phyloP scores from a whole-genome alignment of 1,140 invertebrate genomes.

The Trichomalopsis sarcophagae region DNA sequence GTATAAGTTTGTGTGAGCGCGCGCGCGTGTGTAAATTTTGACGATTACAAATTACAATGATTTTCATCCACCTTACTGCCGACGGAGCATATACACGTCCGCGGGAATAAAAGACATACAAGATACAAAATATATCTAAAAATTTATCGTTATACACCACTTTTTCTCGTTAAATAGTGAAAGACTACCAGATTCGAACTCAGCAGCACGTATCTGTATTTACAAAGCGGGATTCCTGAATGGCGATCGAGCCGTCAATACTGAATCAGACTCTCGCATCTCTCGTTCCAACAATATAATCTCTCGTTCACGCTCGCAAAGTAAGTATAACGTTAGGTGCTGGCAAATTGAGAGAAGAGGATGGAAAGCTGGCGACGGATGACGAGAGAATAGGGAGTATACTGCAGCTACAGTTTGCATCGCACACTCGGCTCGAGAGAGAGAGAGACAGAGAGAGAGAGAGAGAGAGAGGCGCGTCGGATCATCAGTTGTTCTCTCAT shows the following conservation, averaged over 20 bases:
- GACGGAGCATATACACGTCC: slow-evolving; percentile 45
- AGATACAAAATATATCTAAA: slow-evolving; percentile 59
- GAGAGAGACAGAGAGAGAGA: no score
- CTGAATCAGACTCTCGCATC: slow-evolving; percentile 42
- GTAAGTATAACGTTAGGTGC: no score
- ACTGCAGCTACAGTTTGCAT: no score
- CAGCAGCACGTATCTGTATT: slow-evolving; percentile 52
- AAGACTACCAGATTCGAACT: slow-evolving; percentile 41
- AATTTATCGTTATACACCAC: slow-evolving; percentile 51
- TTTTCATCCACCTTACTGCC: slow-evolving; percentile 23
- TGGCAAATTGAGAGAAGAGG: no score
- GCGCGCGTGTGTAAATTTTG: neutral
- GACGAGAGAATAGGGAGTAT: no score
- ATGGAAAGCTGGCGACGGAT: no score
- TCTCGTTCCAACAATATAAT: no score
- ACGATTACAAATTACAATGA: slow-evolving; percentile 31
- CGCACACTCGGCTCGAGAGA: no score
- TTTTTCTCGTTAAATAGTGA: slow-evolving; percentile 45
- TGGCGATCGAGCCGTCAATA: slow-evolving; percentile 47
- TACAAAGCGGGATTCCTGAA: slow-evolving; percentile 56
- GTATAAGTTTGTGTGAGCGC: neutral
- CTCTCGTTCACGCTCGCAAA: no score
- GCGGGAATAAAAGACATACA: slow-evolving; percentile 49
- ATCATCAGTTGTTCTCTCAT: slow-evolving; percentile 26
- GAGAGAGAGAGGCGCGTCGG: no score